A percentile compares a stretch with the other conserved stretches of the same genome.
These are phyloP conservation scores for Flabesymbios commensalis DNA, from an alignment of 2,888 invertebrate genomes.

Conservation along the genomic window DNA sequence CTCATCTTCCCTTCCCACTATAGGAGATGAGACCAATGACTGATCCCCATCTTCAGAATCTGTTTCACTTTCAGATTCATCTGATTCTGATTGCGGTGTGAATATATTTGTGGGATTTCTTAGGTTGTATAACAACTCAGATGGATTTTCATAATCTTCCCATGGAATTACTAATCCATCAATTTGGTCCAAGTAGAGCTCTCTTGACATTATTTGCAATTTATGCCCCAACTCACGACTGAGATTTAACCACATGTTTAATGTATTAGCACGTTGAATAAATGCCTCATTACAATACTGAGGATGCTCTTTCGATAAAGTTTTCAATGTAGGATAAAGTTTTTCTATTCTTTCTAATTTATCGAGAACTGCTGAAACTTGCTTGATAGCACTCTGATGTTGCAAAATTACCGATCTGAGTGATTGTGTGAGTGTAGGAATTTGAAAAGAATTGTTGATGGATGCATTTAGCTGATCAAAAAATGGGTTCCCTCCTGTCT, in stretches of 20 bases:
- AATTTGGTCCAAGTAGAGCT: conserved; percentile 44
- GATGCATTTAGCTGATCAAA: too few species aligned
- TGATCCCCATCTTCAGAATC: background rate
- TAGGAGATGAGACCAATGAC: background rate
- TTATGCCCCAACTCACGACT: conserved; percentile 82
- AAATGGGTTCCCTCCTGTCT: too few species aligned
- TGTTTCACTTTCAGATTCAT: conserved; percentile 9
- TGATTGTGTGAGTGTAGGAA: background rate
- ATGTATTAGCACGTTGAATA: conserved; percentile 73
- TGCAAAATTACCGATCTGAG: conserved; percentile 64
- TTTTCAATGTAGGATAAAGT: conserved; percentile 81
- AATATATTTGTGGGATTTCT: conserved; percentile 6
- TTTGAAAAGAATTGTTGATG: background rate
- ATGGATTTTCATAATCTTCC: conserved; percentile 39
- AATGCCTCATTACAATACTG: conserved; percentile 71
- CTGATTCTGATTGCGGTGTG: conserved; percentile 7
- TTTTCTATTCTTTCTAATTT: conserved; percentile 77
- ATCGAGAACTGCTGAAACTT: conserved; percentile 74
- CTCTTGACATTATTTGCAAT: conserved; percentile 69
- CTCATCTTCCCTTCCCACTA: background rate
- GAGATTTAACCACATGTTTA: conserved; percentile 91
- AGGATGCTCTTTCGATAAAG: conserved; percentile 77
- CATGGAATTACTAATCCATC: conserved; percentile 53
- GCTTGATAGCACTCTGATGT: conserved; percentile 75
- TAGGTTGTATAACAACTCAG: conserved; percentile 13